A percentile compares a stretch with the other conserved stretches of the same genome.
phyloP scores from a whole-genome alignment of 2,113 vertebrate species.

The Otolemur garnettii region DNA sequence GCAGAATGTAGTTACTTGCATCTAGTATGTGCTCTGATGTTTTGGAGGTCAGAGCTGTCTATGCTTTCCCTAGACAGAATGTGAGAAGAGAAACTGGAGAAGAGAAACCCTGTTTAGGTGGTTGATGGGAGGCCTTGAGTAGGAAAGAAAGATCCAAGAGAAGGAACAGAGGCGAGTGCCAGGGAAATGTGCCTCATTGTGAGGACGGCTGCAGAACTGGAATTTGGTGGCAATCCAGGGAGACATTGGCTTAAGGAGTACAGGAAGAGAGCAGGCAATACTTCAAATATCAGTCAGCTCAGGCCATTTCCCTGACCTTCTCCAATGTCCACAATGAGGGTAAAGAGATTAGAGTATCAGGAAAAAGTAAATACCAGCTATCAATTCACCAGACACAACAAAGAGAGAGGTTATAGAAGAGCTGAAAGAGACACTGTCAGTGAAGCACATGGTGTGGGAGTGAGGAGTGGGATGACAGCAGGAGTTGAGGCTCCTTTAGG shows the following conservation, averaged over 20 bases:
- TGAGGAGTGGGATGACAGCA: no score
- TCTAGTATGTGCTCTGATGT: neutral
- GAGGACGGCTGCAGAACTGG: neutral
- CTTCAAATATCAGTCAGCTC: neutral
- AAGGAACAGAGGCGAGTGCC: neutral
- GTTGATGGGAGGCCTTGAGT: neutral
- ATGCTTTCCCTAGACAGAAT: neutral
- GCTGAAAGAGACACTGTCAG: no score
- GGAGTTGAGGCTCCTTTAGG: no score
- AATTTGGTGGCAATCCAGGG: neutral
- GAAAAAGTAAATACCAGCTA: neutral
- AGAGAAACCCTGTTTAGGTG: neutral
- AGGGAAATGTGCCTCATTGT: no score
- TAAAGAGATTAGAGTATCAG: neutral
- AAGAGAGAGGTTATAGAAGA: neutral
- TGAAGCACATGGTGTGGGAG: neutral
- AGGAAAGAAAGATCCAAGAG: neutral
- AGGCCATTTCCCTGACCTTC: neutral
- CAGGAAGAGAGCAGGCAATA: neutral
- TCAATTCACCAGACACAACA: neutral
- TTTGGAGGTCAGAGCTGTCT: neutral
- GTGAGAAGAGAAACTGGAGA: neutral
- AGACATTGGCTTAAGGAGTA: neutral
- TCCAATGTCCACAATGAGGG: neutral
- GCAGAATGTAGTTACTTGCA: neutral